A percentile compares a stretch with the other conserved stretches of the same genome.
phyloP scores from a whole-genome alignment of 2,888 invertebrate genomes.

The Cacoxenus indagator region DNA sequence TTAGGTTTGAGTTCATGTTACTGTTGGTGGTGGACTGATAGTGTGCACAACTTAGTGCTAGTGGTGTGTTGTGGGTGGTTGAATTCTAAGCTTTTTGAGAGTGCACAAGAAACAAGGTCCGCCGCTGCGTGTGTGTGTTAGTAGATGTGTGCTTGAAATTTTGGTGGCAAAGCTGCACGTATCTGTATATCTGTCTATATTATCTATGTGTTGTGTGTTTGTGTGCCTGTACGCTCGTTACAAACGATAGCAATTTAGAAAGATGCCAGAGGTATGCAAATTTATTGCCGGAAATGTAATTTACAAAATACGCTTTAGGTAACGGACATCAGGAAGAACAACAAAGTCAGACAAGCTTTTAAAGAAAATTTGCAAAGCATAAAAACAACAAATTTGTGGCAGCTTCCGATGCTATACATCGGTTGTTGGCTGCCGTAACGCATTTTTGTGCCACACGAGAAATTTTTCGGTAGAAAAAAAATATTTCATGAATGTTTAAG shows the following conservation, averaged over 20 bases:
- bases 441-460: neutral
- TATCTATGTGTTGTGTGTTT: neutral
- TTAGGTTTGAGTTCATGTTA: too few relatives aligned
- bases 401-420: neutral
- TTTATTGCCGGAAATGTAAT: constrained; percentile 71
- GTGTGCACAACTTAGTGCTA: neutral
- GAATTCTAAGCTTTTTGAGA: neutral
- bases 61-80: neutral
- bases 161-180: neutral
- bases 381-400: neutral
- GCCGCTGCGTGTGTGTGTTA: neutral
- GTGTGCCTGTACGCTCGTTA: constrained; percentile 40
- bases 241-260: constrained; percentile 69
- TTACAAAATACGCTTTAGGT: constrained; percentile 69
- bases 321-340: constrained; percentile 42
- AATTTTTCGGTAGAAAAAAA: too few relatives aligned
- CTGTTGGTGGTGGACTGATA: neutral
- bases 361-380: too few relatives aligned
- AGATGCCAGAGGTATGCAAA: constrained; percentile 70
- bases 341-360: constrained; percentile 10
- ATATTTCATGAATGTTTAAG: neutral
- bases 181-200: neutral
- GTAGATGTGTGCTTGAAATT: neutral
- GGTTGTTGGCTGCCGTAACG: neutral
- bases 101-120: too few relatives aligned